Evolutionary conservation across 1,140 invertebrate species (phyloP).

Genomic region (Macrosteles quadrilineatus): DNA sequence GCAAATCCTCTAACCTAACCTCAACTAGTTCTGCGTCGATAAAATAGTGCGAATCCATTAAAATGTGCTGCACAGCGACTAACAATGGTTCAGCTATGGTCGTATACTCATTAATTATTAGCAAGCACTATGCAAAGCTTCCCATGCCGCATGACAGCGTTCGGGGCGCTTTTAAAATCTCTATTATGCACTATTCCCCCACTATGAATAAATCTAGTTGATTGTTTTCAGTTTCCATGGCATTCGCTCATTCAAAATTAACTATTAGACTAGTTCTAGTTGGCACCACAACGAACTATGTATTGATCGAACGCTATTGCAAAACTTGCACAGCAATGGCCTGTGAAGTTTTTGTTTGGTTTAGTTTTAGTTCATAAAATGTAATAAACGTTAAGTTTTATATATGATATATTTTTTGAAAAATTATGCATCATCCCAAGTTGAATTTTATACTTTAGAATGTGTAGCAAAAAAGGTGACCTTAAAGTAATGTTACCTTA

Average conservation of each 20-base stretch:
- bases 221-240: constrained; percentile 1
- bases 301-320: too few relatives aligned
- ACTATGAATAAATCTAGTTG: constrained; percentile 15
- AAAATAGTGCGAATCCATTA: constrained; percentile 31
- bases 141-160: neutral
- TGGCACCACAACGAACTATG: neutral
- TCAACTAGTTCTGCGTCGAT: constrained; percentile 1
- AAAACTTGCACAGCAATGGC: too few relatives aligned
- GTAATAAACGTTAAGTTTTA: too few relatives aligned
- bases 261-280: neutral
- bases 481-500: too few relatives aligned
- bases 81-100: constrained; percentile 21
- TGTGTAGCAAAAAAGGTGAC: too few relatives aligned
- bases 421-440: too few relatives aligned
- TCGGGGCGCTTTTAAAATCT: constrained; percentile 22
- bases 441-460: too few relatives aligned
- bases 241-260: neutral
- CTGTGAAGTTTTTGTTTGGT: too few relatives aligned
- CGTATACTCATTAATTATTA: constrained; percentile 29
- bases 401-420: too few relatives aligned
- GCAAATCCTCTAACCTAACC: too few relatives aligned
- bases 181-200: constrained; percentile 24
- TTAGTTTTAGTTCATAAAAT: too few relatives aligned
- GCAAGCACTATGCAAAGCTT: neutral
- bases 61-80: constrained; percentile 19